phyloP scores from a whole-genome alignment of 2,113 vertebrate species.

The Notarius quadriscutis region DNA sequence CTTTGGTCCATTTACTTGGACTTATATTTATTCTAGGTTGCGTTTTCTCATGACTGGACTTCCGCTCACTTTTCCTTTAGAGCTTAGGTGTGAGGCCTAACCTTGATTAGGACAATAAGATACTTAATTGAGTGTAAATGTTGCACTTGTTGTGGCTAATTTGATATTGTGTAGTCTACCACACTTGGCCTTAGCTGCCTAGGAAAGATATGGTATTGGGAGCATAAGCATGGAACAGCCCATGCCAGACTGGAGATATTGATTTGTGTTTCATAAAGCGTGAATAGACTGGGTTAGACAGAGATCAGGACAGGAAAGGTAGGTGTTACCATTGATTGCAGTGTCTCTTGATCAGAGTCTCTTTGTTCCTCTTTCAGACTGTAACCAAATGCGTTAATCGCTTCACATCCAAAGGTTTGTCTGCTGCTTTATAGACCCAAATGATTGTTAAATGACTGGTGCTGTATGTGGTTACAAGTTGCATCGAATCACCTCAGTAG shows the following conservation, averaged over 20 bases:
- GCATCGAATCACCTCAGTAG: constrained; percentile 16
- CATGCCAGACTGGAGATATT: constrained; percentile 42
- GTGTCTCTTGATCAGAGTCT: constrained; percentile 48
- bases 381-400: constrained; percentile 52
- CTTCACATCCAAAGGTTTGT: constrained; percentile 38
- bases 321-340: constrained; percentile 53
- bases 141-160: constrained; percentile 13
- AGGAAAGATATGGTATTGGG: constrained; percentile 17
- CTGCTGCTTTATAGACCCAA: constrained; percentile 48
- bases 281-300: constrained; percentile 30
- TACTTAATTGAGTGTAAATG: constrained; percentile 15
- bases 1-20: background rate
- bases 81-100: background rate
- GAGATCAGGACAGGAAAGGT: constrained; percentile 33
- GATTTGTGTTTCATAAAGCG: constrained; percentile 44
- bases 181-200: constrained; percentile 16
- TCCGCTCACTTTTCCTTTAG: background rate
- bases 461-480: constrained; percentile 32
- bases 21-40: background rate
- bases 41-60: background rate
- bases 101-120: constrained; percentile 24
- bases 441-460: constrained; percentile 23
- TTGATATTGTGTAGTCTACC: constrained; percentile 28
- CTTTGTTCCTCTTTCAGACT: constrained; percentile 49
- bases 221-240: constrained; percentile 7